These are phyloP conservation scores for Macrosoma leucophasiata DNA, from an alignment of 2,888 invertebrate species.

Conservation along the genomic window DNA sequence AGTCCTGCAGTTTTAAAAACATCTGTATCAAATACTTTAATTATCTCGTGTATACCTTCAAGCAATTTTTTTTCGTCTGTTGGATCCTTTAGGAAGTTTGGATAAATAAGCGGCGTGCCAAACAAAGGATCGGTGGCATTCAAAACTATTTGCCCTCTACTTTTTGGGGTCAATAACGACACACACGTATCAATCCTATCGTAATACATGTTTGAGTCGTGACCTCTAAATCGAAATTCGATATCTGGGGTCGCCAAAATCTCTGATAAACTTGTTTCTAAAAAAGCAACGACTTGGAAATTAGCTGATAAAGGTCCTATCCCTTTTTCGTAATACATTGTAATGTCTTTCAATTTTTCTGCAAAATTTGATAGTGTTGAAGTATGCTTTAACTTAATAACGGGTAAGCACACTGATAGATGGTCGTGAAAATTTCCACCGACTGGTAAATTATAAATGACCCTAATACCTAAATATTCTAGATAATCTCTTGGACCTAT, in stretches of 20 bases:
- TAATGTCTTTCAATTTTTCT: constrained; percentile 61
- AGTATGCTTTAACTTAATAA: constrained; percentile 54
- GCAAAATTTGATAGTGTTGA: constrained; percentile 51
- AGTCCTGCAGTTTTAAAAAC: constrained; percentile 55
- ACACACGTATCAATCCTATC: constrained; percentile 60
- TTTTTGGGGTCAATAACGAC: constrained; percentile 60
- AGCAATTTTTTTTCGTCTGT: constrained; percentile 54
- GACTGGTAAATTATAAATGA: constrained; percentile 53
- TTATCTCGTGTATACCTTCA: constrained; percentile 58
- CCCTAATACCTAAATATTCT: constrained; percentile 56
- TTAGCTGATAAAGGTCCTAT: constrained; percentile 62
- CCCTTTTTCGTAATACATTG: constrained; percentile 56
- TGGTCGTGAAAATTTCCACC: constrained; percentile 69
- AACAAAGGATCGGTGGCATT: constrained; percentile 55
- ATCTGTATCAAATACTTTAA: constrained; percentile 64
- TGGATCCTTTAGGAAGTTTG: constrained; percentile 57
- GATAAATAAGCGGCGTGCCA: constrained; percentile 62
- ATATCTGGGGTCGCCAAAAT: constrained; percentile 59
- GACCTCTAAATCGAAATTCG: constrained; percentile 61
- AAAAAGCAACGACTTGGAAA: constrained; percentile 60
- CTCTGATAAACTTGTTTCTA: constrained; percentile 57
- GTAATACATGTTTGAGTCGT: constrained; percentile 67
- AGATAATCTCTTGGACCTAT: constrained; percentile 63
- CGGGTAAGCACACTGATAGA: constrained; percentile 60
- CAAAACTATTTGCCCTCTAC: constrained; percentile 57